These are phyloP conservation scores for Microcaecilia unicolor DNA, from an alignment of 2,797 vertebrate genomes.

Conservation along the genomic window DNA sequence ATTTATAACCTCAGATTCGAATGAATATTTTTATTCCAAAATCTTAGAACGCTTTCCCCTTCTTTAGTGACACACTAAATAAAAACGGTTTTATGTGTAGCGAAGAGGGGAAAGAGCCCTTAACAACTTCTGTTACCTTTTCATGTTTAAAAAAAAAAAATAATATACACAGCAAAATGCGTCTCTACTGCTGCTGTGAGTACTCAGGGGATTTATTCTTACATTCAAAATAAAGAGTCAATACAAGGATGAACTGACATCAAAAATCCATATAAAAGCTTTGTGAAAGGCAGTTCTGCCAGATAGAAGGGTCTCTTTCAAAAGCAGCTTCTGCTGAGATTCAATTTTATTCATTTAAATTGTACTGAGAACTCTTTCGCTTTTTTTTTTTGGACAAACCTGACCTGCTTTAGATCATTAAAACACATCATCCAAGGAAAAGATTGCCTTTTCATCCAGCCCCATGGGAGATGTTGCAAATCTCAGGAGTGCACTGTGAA, in stretches of 20 bases:
- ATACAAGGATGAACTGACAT: constrained; percentile 24
- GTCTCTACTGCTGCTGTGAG: constrained; percentile 24
- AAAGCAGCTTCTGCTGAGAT: constrained; percentile 26
- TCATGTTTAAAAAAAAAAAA: constrained; percentile 19
- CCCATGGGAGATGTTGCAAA: constrained; percentile 8
- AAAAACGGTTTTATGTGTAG: background rate
- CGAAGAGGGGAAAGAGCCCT: background rate
- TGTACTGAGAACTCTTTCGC: constrained; percentile 7
- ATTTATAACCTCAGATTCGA: no score
- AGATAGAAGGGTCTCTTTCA: constrained; percentile 20
- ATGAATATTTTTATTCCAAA: no score
- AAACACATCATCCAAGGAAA: no score
- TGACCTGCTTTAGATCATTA: constrained; percentile 31
- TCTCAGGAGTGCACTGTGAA: constrained; percentile 1
- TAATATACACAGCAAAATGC: constrained; percentile 14
- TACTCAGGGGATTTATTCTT: constrained; percentile 17
- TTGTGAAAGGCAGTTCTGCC: constrained; percentile 21
- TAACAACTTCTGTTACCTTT: constrained; percentile 3
- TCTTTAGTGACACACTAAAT: no score
- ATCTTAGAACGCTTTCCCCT: no score
- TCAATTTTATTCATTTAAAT: constrained; percentile 31
- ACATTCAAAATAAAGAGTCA: constrained; percentile 37
- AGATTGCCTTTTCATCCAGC: constrained; percentile 20
- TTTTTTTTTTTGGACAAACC: constrained; percentile 6
- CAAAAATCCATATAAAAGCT: constrained; percentile 33